Conservation (phyloP, 2,113 vertebrate genomes). For the Amia ocellicauda region DNA sequence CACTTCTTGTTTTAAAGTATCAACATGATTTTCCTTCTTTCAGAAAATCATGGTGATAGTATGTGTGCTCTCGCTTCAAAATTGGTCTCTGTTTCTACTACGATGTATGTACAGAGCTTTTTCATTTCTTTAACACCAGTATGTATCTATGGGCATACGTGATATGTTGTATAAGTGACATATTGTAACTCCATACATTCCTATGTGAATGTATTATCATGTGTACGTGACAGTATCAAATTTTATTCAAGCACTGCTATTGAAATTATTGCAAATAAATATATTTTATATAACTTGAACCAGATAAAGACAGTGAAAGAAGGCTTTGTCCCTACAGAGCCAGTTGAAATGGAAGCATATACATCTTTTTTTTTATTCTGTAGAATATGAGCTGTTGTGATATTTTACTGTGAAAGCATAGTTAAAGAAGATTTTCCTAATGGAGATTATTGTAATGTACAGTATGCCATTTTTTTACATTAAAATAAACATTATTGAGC, state of each 20-base stretch:
- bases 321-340: conserved; percentile 27
- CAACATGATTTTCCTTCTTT: conserved; percentile 41
- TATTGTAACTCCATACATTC: conserved; percentile 41
- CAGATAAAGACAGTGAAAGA: conserved; percentile 6
- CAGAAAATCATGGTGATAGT: conserved; percentile 37
- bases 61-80: conserved; percentile 34
- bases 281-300: conserved; percentile 40
- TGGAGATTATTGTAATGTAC: conserved; percentile 58
- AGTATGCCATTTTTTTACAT: conserved; percentile 62
- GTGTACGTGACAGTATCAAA: conserved; percentile 45
- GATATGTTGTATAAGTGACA: conserved; percentile 36
- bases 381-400: conserved; percentile 58
- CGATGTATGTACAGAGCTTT: conserved; percentile 47
- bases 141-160: conserved; percentile 35
- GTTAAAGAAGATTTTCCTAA: conserved; percentile 37
- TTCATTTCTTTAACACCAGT: conserved; percentile 34
- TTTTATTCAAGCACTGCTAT: conserved; percentile 40
- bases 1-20: conserved; percentile 35
- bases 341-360: conserved; percentile 34
- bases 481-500: conserved; percentile 58
- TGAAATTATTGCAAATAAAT: conserved; percentile 29
- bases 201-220: conserved; percentile 47
- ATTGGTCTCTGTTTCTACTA: conserved; percentile 43
- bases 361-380: conserved; percentile 40
- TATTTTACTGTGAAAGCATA: conserved; percentile 62